Conservation (phyloP, 2,888 invertebrate species). For the Dasypogon diadema region DNA sequence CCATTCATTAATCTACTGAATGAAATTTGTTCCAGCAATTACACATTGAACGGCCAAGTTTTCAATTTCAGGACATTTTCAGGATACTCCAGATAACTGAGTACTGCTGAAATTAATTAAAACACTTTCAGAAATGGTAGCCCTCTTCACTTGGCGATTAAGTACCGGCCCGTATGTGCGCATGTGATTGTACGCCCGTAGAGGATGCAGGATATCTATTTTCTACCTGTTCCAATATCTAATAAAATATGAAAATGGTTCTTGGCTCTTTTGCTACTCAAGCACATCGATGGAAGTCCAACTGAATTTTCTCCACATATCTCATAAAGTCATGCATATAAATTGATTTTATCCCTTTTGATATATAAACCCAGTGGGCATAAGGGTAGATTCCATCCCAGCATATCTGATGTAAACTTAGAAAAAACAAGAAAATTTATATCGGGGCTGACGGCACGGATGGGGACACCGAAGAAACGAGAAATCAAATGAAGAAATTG, state of each 20-base stretch:
- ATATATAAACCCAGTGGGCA: conserved; percentile 41
- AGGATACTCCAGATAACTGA: conserved; percentile 40
- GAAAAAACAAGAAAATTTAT: conserved; percentile 38
- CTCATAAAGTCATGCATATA: conserved; percentile 49
- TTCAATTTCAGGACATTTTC: conserved; percentile 42
- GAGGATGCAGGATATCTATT: conserved; percentile 17
- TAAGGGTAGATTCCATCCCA: conserved; percentile 12
- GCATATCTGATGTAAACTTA: conserved; percentile 35
- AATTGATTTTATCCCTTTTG: conserved; percentile 47
- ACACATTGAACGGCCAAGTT: conserved; percentile 39
- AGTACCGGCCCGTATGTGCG: conserved; percentile 1
- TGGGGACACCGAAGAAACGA: conserved; percentile 14
- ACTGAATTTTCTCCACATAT: conserved; percentile 31
- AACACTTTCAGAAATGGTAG: conserved; percentile 29
- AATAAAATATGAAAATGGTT: conserved; percentile 47
- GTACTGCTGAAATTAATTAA: conserved; percentile 36
- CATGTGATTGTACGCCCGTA: neutral
- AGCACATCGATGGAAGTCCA: conserved; percentile 22
- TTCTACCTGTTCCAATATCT: conserved; percentile 24
- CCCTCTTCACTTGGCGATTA: neutral
- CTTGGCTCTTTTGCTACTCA: conserved; percentile 30
- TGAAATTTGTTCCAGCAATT: conserved; percentile 42
- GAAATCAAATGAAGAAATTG: conserved; percentile 43
- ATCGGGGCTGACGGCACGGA: conserved; percentile 25
- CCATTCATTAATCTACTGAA: conserved; percentile 38